Evolutionary conservation across 2,113 vertebrate species (phyloP), one percentile per base, ranked within the genome.

Genomic region (Charadrius vociferus): DNA sequence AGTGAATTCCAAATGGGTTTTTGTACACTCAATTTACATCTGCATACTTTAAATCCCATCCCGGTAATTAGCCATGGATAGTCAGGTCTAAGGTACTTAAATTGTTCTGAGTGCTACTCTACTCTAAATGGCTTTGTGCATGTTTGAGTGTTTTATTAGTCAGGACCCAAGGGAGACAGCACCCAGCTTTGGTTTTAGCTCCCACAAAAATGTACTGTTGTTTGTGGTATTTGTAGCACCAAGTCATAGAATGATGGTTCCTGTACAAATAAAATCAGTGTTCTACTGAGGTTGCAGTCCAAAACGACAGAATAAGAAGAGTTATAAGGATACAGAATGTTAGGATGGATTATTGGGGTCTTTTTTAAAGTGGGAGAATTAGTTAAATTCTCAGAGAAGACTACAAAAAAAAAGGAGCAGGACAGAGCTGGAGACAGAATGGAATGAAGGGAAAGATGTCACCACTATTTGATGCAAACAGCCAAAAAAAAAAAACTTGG

Each of bases 11-110:
- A 92, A 77, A 81, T 92, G 77, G 75, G 16, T 15, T 90, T 93
- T 91, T 56, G 50, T 79, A 67, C 65, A 92, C 80, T 89, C 34
- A 0, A 4, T 86, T 96, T 95, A 81, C 61, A 93, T 71, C 77
- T 43, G 47, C 52, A 86, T 39, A 65, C 37, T 92, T 93, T 74
- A 95, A 95, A 90, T 81, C 68, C 30, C 65, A 45, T 84, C 39
- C 56, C 79, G 71, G 68, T 92, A 96, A 95, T 97, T 95, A 93
- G 86, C 55, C 30, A 67, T 37, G 75, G 52, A 88, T 67, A 92
- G 72, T 81, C 61, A 68, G 34, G 23, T 91, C 73, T 79, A 86
- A 47, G 32, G 47, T 47, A 74, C 75, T 84, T 59, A 89, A 78
- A 79, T 37, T 93, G 17, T 39, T 96, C 30, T 67, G 18, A 74